Base-by-base conservation (phyloP, 2,888 invertebrate genomes). In the Limnephilus auricula region DNA sequence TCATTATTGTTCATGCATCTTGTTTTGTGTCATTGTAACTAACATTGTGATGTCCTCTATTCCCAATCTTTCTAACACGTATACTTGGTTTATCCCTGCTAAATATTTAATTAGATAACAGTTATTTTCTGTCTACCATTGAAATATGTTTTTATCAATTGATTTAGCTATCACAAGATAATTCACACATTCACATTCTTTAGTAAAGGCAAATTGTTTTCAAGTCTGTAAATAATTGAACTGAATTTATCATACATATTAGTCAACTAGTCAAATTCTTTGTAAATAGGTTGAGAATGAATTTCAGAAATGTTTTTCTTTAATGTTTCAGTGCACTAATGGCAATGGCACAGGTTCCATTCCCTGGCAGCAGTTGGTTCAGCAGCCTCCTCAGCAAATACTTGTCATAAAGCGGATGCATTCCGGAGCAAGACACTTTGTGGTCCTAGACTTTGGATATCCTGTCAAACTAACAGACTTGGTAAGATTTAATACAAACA, bases 401-500 rank as follows among this genome's bases (percentile, higher is more conserved):
- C 96, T 99, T 92, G 98, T 99, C 31, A 98, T 99, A 84, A 99
- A 99, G 94, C 96, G 99, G 91, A 98, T 99, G 98, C 98, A 99
- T 95, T 98, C 99, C 0, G 98, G 99, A 90, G 99, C 99, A 0
- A 96, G 99, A n/a, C 96, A 99, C 91, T 99, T 98, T 95, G 98
- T 99, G 91, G 98, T 98, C 18, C 96, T 99, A 78, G 99, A 99
- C 95, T 99, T 99, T 94, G 99, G 99, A 5, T 97, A 98, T 93
- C 97, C 98, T 0, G 96, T 99, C 90, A 95, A 98, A 2, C 96
- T 99, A 79, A 99, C 99, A 0, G 99, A 99, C 95, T 95, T 99
- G 93, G 96, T 97, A 84, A 94, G 95, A 34, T 13, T 34, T 89
- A 80, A 31, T 32, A 32, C 4, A 32, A 30, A 18, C 80, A 31